A percentile compares a stretch with the other conserved stretches of the same genome.
Conservation (phyloP, 2,888 invertebrate species). For the Gastracanthus pulcherrimus region DNA sequence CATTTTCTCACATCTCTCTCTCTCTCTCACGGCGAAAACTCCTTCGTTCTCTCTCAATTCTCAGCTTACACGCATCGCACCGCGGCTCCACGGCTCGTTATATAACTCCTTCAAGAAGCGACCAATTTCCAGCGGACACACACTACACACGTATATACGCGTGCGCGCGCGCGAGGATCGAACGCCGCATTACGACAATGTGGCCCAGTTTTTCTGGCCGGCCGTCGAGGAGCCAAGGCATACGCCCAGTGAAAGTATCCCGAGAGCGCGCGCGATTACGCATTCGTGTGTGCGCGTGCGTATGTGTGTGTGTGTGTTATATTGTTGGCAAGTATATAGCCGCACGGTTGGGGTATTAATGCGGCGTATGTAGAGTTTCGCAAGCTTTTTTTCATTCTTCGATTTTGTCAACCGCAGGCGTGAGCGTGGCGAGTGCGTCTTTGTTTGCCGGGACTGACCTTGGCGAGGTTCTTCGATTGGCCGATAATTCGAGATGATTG, state of each 20-base stretch:
- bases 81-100: neutral
- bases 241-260: slow-evolving; percentile 57
- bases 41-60: neutral
- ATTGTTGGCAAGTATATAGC: neutral
- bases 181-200: slow-evolving; percentile 56
- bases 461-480: neutral
- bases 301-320: neutral
- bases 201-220: slow-evolving; percentile 53
- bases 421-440: neutral
- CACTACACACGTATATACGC: too few species aligned
- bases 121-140: slow-evolving; percentile 20
- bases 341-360: neutral
- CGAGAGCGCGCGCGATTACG: slow-evolving; percentile 33
- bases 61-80: neutral
- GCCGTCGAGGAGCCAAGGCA: neutral
- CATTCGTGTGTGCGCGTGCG: neutral
- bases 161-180: slow-evolving; percentile 1
- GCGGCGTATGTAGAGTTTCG: neutral
- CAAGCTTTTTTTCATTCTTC: slow-evolving; percentile 14
- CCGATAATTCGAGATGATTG: neutral
- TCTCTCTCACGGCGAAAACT: neutral
- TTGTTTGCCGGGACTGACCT: neutral
- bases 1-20: too few species aligned
- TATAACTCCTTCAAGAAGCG: too few species aligned
- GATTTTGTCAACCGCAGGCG: slow-evolving; percentile 1